Evolutionary conservation across 2,888 invertebrate species (phyloP).

Genomic region (Drosophila mercatorum): DNA sequence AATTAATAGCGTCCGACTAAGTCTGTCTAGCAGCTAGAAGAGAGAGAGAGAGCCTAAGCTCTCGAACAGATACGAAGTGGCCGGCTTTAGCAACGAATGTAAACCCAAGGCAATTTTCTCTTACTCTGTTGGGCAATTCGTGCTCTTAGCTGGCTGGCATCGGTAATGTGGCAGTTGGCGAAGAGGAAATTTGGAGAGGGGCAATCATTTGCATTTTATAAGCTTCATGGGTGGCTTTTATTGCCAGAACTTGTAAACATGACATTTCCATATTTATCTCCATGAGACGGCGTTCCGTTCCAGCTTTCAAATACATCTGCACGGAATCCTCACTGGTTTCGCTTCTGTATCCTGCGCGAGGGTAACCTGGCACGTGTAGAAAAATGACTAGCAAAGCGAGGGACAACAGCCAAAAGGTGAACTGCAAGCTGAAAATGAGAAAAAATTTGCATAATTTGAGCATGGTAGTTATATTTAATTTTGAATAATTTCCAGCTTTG

Average conservation of each 20-base stretch:
- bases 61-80: background rate
- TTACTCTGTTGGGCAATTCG: constrained; percentile 41
- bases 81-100: background rate
- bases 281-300: constrained; percentile 37
- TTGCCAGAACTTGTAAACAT: constrained; percentile 72
- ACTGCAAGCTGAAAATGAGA: constrained; percentile 42
- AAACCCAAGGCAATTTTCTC: constrained; percentile 46
- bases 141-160: constrained; percentile 26
- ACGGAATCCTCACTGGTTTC: constrained; percentile 24
- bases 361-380: constrained; percentile 43
- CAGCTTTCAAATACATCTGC: constrained; percentile 18
- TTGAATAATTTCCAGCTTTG: constrained; percentile 68
- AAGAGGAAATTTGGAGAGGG: constrained; percentile 27
- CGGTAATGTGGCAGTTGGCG: constrained; percentile 17
- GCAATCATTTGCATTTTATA: constrained; percentile 56
- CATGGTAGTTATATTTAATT: constrained; percentile 66
- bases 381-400: constrained; percentile 44
- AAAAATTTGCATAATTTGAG: constrained; percentile 66
- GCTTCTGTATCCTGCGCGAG: constrained; percentile 12
- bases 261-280: constrained; percentile 74
- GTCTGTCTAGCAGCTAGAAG: background rate
- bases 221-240: constrained; percentile 63
- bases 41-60: background rate
- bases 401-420: constrained; percentile 55
- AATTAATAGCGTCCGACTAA: background rate